Percentiles rank a stretch among this genome's conserved stretches.
These are phyloP conservation scores for Corythornis madagascariensis DNA, from an alignment of 2,113 vertebrate species.

Conservation along the genomic window DNA sequence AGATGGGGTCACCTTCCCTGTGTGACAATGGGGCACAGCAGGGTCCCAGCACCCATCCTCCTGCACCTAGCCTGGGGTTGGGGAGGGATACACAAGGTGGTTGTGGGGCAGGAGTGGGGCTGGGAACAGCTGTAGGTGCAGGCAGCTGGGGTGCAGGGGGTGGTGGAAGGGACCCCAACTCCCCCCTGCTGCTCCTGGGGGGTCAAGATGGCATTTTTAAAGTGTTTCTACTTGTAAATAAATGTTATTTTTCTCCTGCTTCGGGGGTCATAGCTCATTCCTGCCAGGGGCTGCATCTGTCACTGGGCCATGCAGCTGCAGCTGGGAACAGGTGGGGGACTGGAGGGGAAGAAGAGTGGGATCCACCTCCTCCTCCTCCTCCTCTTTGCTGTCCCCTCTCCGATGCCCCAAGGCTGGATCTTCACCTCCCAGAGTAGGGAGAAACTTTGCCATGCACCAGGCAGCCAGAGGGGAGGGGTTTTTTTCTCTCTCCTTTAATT, in stretches of 20 bases:
- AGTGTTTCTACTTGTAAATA: slow-evolving; percentile 69
- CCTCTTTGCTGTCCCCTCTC: background rate
- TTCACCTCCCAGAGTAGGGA: background rate
- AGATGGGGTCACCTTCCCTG: background rate
- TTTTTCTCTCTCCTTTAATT: background rate
- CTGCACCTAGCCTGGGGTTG: background rate
- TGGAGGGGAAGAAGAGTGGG: background rate
- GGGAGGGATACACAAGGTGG: too few relatives aligned
- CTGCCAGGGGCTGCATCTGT: background rate
- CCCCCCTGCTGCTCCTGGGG: background rate
- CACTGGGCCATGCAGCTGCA: background rate
- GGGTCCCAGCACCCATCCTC: background rate
- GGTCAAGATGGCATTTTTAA: slow-evolving; percentile 23
- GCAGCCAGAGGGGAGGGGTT: background rate
- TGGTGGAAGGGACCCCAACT: background rate
- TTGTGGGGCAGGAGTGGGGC: background rate
- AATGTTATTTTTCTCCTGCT: slow-evolving; percentile 65
- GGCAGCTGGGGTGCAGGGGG: background rate
- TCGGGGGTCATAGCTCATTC: rapidly evolving
- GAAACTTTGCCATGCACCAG: too few relatives aligned
- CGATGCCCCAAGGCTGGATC: background rate
- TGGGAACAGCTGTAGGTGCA: background rate
- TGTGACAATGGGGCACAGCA: background rate
- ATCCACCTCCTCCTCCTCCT: background rate
- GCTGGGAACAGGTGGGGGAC: background rate